Conservation (phyloP, 2,113 vertebrate genomes). For the Columbina picui region DNA sequence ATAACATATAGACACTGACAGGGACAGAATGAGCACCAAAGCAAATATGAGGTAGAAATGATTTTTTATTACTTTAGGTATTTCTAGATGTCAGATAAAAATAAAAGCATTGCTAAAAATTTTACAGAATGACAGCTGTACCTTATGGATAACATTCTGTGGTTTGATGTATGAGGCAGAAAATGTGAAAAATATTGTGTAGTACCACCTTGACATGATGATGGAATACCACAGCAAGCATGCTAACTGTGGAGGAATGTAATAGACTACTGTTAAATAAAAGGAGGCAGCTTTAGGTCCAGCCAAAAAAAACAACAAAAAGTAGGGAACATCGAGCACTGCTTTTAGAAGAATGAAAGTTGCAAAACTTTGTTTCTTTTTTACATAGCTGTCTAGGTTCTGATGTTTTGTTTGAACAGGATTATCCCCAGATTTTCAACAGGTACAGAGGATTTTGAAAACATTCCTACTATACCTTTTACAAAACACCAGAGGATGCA, state of each 20-base stretch:
- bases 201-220: slow-evolving; percentile 73
- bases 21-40: slow-evolving; percentile 78
- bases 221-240: slow-evolving; percentile 69
- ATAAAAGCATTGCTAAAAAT: slow-evolving; percentile 81
- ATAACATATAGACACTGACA: slow-evolving; percentile 69
- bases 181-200: slow-evolving; percentile 83
- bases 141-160: slow-evolving; percentile 77
- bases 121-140: slow-evolving; percentile 78
- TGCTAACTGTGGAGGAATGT: slow-evolving; percentile 46
- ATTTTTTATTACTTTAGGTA: slow-evolving; percentile 83
- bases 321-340: neutral
- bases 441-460: neutral
- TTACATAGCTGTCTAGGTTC: neutral
- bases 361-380: neutral
- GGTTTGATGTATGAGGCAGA: slow-evolving; percentile 81
- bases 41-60: slow-evolving; percentile 78
- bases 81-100: slow-evolving; percentile 83
- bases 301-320: neutral
- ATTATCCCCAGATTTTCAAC: neutral
- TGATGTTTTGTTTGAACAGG: neutral
- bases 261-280: slow-evolving; percentile 57
- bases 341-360: neutral
- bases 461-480: neutral
- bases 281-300: neutral
- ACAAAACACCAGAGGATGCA: neutral